Evolutionary conservation across 2,797 vertebrate species (phyloP).

Genomic region (Scomberomorus guttatus): DNA sequence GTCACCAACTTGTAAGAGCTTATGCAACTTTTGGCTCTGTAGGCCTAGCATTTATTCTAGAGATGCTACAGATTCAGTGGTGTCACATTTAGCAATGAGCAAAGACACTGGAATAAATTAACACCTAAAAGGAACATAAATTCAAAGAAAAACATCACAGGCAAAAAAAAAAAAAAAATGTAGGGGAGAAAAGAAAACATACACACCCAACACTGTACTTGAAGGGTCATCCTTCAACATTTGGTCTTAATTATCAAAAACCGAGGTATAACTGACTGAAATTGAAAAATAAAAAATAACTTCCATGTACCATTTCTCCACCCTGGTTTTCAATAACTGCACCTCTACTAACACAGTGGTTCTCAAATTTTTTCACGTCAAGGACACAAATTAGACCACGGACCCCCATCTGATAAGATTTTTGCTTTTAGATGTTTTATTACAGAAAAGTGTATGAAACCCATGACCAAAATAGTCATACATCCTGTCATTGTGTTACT

Average conservation of each 20-base stretch:
- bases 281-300: slow-evolving; percentile 9
- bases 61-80: slow-evolving; percentile 29
- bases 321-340: neutral
- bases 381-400: no score
- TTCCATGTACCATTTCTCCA: slow-evolving; percentile 7
- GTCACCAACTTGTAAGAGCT: slow-evolving; percentile 14
- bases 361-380: no score
- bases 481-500: no score
- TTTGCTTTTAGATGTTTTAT: no score
- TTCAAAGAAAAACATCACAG: slow-evolving; percentile 23
- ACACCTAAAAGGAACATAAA: slow-evolving; percentile 32
- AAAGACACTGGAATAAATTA: slow-evolving; percentile 61
- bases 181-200: neutral
- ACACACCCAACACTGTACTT: slow-evolving; percentile 27
- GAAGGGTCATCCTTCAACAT: slow-evolving; percentile 47
- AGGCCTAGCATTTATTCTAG: slow-evolving; percentile 1
- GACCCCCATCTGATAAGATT: no score
- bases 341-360: neutral
- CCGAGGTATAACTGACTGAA: slow-evolving; percentile 54
- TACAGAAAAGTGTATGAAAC: no score
- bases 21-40: slow-evolving; percentile 38
- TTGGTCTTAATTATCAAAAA: slow-evolving; percentile 67
- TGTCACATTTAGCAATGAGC: slow-evolving; percentile 27
- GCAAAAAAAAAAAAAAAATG: slow-evolving; percentile 22
- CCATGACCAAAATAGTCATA: no score